Evolutionary conservation across 2,113 vertebrate genomes (phyloP).

Genomic region (Istiophorus platypterus): DNA sequence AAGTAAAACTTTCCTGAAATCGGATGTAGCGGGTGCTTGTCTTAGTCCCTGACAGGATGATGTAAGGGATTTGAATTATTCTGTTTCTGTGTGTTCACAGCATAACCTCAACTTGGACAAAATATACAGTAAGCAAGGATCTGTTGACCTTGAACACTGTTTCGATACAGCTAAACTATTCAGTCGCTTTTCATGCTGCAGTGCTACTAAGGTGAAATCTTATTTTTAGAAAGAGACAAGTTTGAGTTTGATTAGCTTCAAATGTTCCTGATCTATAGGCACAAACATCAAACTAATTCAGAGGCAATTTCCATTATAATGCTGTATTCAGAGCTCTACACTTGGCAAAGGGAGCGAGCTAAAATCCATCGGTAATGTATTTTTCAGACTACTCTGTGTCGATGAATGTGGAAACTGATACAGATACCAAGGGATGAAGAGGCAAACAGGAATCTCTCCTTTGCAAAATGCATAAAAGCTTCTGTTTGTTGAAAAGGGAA

Average conservation of each 20-base stretch:
- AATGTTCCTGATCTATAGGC: background rate
- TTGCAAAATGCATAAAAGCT: conserved; percentile 41
- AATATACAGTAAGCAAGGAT: too few species aligned
- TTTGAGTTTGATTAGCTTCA: background rate
- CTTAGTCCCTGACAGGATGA: background rate
- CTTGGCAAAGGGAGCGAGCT: background rate
- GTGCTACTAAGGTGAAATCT: background rate
- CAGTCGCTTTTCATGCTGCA: background rate
- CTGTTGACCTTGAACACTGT: too few species aligned
- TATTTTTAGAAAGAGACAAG: background rate
- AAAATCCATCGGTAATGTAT: background rate
- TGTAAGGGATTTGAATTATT: background rate
- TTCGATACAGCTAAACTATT: background rate
- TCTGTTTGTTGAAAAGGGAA: conserved; percentile 25
- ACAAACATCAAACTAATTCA: background rate
- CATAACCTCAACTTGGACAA: too few species aligned
- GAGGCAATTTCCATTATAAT: background rate
- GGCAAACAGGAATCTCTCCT: conserved; percentile 25
- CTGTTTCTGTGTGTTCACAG: background rate
- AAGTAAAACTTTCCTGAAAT: background rate
- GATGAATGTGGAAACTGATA: conserved; percentile 4
- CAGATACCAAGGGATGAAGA: conserved; percentile 5
- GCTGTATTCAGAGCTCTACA: background rate
- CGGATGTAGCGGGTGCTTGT: background rate
- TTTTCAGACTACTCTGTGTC: conserved; percentile 25